phyloP scores from a whole-genome alignment of 2,888 invertebrate genomes.

The Melipona bicolor region DNA sequence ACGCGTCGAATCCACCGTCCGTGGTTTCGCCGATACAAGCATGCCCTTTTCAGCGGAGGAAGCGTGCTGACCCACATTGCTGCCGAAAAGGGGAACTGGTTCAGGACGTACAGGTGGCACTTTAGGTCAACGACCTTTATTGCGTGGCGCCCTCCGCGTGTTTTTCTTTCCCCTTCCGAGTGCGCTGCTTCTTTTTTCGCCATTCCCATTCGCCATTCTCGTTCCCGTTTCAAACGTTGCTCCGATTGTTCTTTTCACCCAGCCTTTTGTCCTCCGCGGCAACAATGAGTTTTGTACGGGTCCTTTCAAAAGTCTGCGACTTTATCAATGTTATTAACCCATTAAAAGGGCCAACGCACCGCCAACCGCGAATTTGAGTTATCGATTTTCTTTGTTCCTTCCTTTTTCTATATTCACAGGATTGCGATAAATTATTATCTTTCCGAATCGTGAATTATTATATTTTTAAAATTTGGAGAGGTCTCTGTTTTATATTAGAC shows the following conservation, averaged over 20 bases:
- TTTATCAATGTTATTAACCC: neutral
- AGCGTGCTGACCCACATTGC: slow-evolving; percentile 38
- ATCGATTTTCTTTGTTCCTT: neutral
- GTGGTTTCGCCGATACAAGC: slow-evolving; percentile 6
- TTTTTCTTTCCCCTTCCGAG: slow-evolving; percentile 39
- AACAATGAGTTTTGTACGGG: neutral
- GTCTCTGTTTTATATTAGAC: neutral
- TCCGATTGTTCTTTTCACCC: neutral
- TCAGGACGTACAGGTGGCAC: slow-evolving; percentile 67
- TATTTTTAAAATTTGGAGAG: neutral
- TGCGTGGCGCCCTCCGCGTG: slow-evolving; percentile 50
- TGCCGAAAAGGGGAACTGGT: slow-evolving; percentile 54
- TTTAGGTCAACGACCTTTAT: slow-evolving; percentile 56
- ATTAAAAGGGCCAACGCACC: too few relatives aligned
- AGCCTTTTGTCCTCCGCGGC: neutral
- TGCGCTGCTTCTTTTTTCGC: neutral
- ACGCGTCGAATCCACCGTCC: slow-evolving; percentile 14
- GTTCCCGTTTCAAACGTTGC: neutral
- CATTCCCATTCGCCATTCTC: neutral
- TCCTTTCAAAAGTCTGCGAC: neutral
- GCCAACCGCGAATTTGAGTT: neutral
- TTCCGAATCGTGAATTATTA: neutral
- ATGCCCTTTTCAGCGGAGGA: slow-evolving; percentile 36
- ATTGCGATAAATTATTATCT: neutral
- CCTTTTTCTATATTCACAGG: neutral